Evolutionary conservation across 1,140 invertebrate genomes (phyloP).

Genomic region (Drosophila serrata): DNA sequence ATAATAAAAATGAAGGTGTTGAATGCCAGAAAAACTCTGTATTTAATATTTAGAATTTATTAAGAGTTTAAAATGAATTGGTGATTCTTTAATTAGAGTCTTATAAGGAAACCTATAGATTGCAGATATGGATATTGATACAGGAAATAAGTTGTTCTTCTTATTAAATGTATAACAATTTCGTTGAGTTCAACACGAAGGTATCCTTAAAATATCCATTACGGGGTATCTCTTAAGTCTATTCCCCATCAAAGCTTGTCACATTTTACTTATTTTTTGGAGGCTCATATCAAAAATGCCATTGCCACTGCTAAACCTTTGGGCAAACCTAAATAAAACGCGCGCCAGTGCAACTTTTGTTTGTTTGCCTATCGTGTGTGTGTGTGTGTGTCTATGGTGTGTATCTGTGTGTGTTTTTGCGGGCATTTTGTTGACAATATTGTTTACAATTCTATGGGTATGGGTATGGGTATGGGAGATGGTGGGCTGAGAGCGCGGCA

Average conservation of each 20-base stretch:
- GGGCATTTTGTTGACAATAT: constrained; percentile 62
- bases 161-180: neutral
- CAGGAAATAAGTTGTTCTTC: neutral
- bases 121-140: neutral
- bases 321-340: constrained; percentile 68
- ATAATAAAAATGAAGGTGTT: neutral
- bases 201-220: neutral
- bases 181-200: neutral
- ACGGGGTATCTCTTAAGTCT: constrained; percentile 11
- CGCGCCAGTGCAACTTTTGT: constrained; percentile 44
- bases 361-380: constrained; percentile 42
- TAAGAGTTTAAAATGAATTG: neutral
- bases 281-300: constrained; percentile 64
- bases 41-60: neutral
- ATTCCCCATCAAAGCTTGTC: no score
- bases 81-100: no score
- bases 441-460: constrained; percentile 40
- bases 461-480: neutral
- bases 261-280: constrained; percentile 16
- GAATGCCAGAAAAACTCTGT: neutral
- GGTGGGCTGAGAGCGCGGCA: neutral
- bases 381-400: constrained; percentile 17
- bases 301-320: constrained; percentile 60
- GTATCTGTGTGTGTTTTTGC: constrained; percentile 20
- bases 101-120: neutral